Evolutionary conservation across 2,797 vertebrate genomes (phyloP).

Genomic region (Lagorchestes hirsutus): DNA sequence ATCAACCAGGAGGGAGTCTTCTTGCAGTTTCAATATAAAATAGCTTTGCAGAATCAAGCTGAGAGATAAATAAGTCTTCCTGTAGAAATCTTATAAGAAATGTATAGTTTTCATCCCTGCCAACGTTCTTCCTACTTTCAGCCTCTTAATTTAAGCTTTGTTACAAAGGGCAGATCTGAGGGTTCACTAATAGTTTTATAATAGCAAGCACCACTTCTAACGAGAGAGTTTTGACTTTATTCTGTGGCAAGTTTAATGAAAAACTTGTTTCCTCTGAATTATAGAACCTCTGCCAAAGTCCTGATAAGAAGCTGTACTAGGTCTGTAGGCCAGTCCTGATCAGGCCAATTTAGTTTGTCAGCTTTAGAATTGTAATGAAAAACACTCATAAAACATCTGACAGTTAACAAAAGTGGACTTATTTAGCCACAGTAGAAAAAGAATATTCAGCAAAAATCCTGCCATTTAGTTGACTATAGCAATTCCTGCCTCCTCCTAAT

Average conservation of each 20-base stretch:
- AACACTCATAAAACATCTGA: neutral
- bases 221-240: slow-evolving; percentile 3
- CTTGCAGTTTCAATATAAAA: slow-evolving; percentile 62
- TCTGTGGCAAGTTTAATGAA: slow-evolving; percentile 24
- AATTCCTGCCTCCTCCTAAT: neutral
- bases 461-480: neutral
- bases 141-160: slow-evolving; percentile 49
- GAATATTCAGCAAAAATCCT: neutral
- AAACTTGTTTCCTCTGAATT: slow-evolving; percentile 11
- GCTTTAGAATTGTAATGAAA: neutral
- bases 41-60: slow-evolving; percentile 17
- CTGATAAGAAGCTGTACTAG: neutral
- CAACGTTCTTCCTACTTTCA: neutral
- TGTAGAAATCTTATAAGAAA: slow-evolving; percentile 22
- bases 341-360: neutral
- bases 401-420: neutral
- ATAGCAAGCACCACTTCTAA: slow-evolving; percentile 17
- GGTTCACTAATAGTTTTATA: slow-evolving; percentile 11
- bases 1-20: slow-evolving; percentile 23
- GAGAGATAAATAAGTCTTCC: slow-evolving; percentile 28
- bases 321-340: neutral
- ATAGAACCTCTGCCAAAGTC: slow-evolving; percentile 8
- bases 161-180: slow-evolving; percentile 14
- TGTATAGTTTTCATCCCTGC: neutral
- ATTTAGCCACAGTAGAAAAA: neutral